A percentile compares a stretch with the other conserved stretches of the same genome.
Conservation (phyloP, 2,113 vertebrate genomes). For the Albula glossodonta region DNA sequence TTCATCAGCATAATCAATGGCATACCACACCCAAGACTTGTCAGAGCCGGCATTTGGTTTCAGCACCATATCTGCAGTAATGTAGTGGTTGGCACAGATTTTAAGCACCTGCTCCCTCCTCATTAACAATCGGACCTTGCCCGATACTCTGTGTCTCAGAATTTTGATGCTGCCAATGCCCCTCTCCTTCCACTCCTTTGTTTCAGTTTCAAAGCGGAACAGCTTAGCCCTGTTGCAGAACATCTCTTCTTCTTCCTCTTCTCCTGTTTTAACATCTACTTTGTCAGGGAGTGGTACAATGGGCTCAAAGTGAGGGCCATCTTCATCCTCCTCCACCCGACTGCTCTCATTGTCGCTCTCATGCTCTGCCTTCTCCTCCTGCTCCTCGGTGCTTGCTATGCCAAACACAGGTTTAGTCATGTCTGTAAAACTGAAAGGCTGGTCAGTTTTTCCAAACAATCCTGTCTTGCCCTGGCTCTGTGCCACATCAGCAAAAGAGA, state of each 20-base stretch:
- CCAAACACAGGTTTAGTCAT: constrained; percentile 65
- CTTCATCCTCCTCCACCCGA: constrained; percentile 87
- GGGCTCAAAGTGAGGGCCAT: constrained; percentile 97
- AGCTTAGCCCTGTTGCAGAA: constrained; percentile 94
- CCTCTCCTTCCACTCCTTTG: constrained; percentile 96
- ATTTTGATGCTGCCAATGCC: constrained; percentile 94
- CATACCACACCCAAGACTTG: constrained; percentile 95
- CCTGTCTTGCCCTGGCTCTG: constrained; percentile 62
- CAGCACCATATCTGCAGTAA: constrained; percentile 88
- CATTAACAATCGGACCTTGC: constrained; percentile 94
- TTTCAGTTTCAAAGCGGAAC: constrained; percentile 87
- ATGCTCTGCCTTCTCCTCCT: constrained; percentile 68
- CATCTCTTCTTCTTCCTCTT: constrained; percentile 95
- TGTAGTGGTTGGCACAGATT: constrained; percentile 98
- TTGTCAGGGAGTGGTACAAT: constrained; percentile 97
- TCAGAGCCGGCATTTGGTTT: constrained; percentile 89
- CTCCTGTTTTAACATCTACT: constrained; percentile 95
- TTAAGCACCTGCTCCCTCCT: constrained; percentile 95
- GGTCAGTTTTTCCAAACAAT: constrained; percentile 72
- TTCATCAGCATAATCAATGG: constrained; percentile 94
- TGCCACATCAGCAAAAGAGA: constrained; percentile 70
- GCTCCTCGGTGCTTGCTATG: constrained; percentile 44
- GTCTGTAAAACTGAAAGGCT: constrained; percentile 73
- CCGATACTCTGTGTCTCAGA: constrained; percentile 85
- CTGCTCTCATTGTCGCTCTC: constrained; percentile 80